Evolutionary conservation across 2,113 vertebrate species (phyloP), one percentile per base, ranked within the genome.

Genomic region (Genyomyrus donnyi): DNA sequence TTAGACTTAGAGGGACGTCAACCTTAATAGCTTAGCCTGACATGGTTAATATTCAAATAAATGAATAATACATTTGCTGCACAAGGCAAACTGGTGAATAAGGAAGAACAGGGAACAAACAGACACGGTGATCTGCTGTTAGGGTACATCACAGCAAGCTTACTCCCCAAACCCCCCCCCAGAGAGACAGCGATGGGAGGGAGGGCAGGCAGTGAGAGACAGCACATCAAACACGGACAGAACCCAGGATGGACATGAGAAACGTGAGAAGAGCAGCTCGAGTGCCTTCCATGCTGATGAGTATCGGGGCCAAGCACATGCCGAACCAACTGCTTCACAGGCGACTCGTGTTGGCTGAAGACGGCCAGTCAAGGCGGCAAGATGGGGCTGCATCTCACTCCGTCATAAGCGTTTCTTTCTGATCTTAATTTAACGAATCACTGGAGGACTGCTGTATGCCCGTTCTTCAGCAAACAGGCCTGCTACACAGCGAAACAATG

Each of bases 381-480:
- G n/a, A 27, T 27, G 27, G 42, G 15, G 19, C 49, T 74, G 46
- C 84, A 31, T 50, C 48, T 48, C 83, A 45, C 21, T 85, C 10
- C 10, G 3, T 31, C 84, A 24, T 13, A 46, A 50, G 13, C 15
- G 35, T 5, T 21, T 50, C 50, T 89, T 27, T 56, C 27, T n/a
- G 31, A 50, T 62, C 39, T 5, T 35, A 27, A 8, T 49, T 50
- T 80, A 66, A 88, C 86, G 11, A 56, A 86, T 80, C 77, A 77
- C 85, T 3, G 9, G n/a, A 24, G 74, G 45, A 66, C 27, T 21
- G 24, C 15, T 62, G 35, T 46, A 86, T 89, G 74, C 56, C 45
- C 39, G 49, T 88, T 89, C 77, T 91, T 91, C 90, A 91, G 90
- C 53, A 88, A 85, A 83, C 52, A n/a, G 56, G 53, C 53, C 87